Evolutionary conservation across 2,797 vertebrate genomes (phyloP), one percentile per base, ranked within the genome.

Genomic region (Chanos chanos): DNA sequence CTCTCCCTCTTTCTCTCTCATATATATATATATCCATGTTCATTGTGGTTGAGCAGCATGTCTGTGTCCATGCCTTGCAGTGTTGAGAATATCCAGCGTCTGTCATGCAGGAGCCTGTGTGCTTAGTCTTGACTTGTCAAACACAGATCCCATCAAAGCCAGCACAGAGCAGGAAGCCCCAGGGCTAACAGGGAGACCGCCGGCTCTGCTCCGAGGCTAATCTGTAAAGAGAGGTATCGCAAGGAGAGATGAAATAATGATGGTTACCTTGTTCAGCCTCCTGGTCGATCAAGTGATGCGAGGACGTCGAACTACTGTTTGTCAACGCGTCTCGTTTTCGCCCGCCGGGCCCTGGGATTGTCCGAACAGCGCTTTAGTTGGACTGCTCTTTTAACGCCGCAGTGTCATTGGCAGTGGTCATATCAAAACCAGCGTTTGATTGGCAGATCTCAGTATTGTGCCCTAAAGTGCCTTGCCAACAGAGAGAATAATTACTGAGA

Each of bases 121-220:
- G 19, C 22, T 33, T 21, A 31, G 39, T 55, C 33, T 63, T 40
- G 30, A 69, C 27, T 64, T 47, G 45, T 54, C 59, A 57, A 53
- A 60, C 51, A 62, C 0, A 4, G 40, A 59, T 64, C 39, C 33
- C 27, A 30, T 64, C 67, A 70, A 70, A 70, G 21, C 27, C 66
- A 37, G 65, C 60, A 55, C 45, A 59, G 13, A 60, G 19, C 27
- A 5, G n/a, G n/a, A 40, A 43, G 16, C 55, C 39, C 7, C 1
- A 0, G 25, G 34, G 34, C 36, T 45, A 33, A 45, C 4, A 12
- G 63, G 49, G 63, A 24, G 39, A 52, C 31, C 47, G n/a, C n/a
- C n/a, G n/a, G n/a, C n/a, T n/a, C n/a, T n/a, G n/a, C n/a, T n/a
- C n/a, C n/a, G n/a, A n/a, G n/a, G n/a, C n/a, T n/a, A n/a, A n/a